These are phyloP conservation scores for Ips nitidus DNA, from an alignment of 1,140 invertebrate genomes.

Conservation along the genomic window DNA sequence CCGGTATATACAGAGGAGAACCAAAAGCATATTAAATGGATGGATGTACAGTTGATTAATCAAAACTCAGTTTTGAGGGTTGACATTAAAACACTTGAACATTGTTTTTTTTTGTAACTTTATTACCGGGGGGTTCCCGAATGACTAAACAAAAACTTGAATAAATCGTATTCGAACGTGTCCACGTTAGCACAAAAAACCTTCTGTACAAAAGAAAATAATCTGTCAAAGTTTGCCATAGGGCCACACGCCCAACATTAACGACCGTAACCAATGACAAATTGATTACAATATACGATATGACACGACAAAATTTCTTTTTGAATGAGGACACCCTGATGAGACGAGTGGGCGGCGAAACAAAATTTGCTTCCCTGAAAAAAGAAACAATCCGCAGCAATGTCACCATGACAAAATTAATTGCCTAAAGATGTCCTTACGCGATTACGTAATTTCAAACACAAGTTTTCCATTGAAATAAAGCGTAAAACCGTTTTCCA, in stretches of 20 bases:
- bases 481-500: conserved; percentile 18
- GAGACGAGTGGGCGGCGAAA: conserved; percentile 9
- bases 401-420: neutral
- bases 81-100: too few species aligned
- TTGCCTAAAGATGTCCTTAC: conserved; percentile 18
- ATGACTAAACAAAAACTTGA: too few species aligned
- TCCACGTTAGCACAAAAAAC: too few species aligned
- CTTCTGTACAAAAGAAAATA: conserved; percentile 6
- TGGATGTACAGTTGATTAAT: too few species aligned
- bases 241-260: conserved; percentile 23
- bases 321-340: conserved; percentile 3
- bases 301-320: conserved; percentile 5
- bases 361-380: neutral
- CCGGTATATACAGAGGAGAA: too few species aligned
- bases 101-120: too few species aligned
- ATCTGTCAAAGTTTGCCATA: conserved; percentile 11
- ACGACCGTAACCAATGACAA: conserved; percentile 24
- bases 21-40: too few species aligned
- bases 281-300: conserved; percentile 23
- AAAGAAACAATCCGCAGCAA: neutral
- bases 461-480: conserved; percentile 27
- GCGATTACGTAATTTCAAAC: conserved; percentile 20
- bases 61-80: too few species aligned
- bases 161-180: too few species aligned
- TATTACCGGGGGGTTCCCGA: too few species aligned